phyloP scores from a whole-genome alignment of 2,797 vertebrate genomes.

The Poecilia wingei region DNA sequence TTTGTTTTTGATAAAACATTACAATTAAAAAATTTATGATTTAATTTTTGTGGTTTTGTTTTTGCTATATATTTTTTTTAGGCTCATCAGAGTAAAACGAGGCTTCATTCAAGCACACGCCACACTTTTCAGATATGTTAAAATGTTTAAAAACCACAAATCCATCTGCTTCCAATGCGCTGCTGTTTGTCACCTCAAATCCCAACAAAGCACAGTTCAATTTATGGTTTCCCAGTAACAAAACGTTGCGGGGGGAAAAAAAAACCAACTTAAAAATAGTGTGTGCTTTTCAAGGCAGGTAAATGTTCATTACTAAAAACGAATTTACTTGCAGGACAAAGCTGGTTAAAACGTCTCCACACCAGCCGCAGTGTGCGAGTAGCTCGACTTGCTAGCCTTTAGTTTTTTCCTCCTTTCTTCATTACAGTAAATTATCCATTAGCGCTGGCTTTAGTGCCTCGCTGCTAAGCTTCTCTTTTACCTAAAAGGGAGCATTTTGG shows the following conservation, averaged over 20 bases:
- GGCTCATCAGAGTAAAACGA: background rate
- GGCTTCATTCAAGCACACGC: background rate
- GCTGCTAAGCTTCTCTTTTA: slow-evolving; percentile 23
- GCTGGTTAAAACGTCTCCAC: slow-evolving; percentile 25
- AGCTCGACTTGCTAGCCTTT: slow-evolving; percentile 5
- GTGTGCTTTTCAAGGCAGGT: background rate
- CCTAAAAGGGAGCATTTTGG: slow-evolving; percentile 51
- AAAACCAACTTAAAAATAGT: background rate
- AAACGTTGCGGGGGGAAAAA: background rate
- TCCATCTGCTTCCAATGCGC: background rate
- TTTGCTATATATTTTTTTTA: too few relatives aligned
- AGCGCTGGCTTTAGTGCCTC: slow-evolving; percentile 45
- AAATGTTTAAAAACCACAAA: background rate
- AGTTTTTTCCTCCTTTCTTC: slow-evolving; percentile 23
- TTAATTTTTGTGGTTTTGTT: too few relatives aligned
- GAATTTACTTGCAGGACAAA: slow-evolving; percentile 35
- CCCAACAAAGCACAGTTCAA: background rate
- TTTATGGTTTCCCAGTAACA: background rate
- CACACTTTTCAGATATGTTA: background rate
- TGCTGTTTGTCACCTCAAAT: background rate
- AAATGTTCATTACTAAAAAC: slow-evolving; percentile 32
- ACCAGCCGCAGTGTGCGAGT: slow-evolving; percentile 13
- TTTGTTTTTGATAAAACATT: too few relatives aligned
- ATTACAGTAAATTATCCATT: slow-evolving; percentile 60
- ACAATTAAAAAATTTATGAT: too few relatives aligned